A percentile compares a stretch with the other conserved stretches of the same genome.
Evolutionary conservation across 2,888 invertebrate species (phyloP).

Genomic region (Celastrina argiolus): DNA sequence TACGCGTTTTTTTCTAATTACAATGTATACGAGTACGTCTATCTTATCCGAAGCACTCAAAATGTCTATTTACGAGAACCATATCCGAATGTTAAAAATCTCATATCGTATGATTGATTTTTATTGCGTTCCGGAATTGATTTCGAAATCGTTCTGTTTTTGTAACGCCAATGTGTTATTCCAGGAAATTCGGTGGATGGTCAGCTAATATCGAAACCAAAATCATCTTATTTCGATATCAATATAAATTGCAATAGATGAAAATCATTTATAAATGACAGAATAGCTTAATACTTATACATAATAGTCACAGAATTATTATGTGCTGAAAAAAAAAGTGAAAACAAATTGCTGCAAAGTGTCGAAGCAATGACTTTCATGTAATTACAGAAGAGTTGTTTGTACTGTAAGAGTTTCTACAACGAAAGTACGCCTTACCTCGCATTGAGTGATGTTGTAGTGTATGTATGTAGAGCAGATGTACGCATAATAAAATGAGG

Average conservation of each 20-base stretch:
- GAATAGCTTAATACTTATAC: too few relatives aligned
- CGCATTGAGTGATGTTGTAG: too few relatives aligned
- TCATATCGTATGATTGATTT: conserved; percentile 74
- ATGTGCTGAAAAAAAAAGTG: too few relatives aligned
- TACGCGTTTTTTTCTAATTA: conserved; percentile 16
- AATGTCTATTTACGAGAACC: conserved; percentile 62
- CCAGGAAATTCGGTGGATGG: conserved; percentile 29
- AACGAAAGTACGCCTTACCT: too few relatives aligned
- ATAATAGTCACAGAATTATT: not conserved
- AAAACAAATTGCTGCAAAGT: too few relatives aligned
- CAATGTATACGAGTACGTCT: conserved; percentile 41
- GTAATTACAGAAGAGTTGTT: too few relatives aligned
- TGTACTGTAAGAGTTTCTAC: too few relatives aligned
- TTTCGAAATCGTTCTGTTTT: conserved; percentile 58
- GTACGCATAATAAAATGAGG: too few relatives aligned
- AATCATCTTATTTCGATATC: not conserved
- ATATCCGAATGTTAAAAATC: conserved; percentile 61
- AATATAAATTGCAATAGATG: too few relatives aligned
- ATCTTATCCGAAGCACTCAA: conserved; percentile 73
- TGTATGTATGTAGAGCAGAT: too few relatives aligned
- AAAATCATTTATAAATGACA: too few relatives aligned
- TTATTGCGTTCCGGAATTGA: conserved; percentile 61
- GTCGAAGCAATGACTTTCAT: too few relatives aligned
- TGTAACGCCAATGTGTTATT: conserved; percentile 37
- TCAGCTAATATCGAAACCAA: conserved; percentile 24